phyloP scores from a whole-genome alignment of 1,140 invertebrate genomes.

The Diabrotica undecimpunctata region DNA sequence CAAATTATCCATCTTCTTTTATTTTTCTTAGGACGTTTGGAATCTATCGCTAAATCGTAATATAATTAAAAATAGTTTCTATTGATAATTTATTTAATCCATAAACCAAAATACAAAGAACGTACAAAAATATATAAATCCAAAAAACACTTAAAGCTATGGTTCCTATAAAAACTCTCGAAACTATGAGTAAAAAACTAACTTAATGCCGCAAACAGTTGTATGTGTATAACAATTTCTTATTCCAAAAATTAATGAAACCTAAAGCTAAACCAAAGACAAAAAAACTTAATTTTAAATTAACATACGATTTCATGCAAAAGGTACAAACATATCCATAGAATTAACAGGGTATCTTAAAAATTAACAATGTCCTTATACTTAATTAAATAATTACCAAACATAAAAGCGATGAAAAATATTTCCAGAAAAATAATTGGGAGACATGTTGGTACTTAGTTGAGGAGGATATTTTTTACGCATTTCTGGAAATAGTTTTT shows the following conservation, averaged over 20 bases:
- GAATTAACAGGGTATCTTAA: slow-evolving; percentile 10
- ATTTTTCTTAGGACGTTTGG: no score
- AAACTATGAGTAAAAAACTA: slow-evolving; percentile 15
- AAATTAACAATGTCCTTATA: slow-evolving; percentile 13
- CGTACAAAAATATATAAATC: slow-evolving; percentile 10
- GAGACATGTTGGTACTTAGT: slow-evolving; percentile 9
- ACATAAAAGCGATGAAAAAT: not conserved
- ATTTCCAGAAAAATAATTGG: slow-evolving; percentile 16
- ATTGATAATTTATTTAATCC: slow-evolving; percentile 3
- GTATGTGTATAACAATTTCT: slow-evolving; percentile 11
- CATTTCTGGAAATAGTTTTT: slow-evolving; percentile 13
- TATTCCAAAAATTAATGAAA: slow-evolving; percentile 1
- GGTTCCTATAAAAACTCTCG: not conserved
- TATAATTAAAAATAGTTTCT: not conserved
- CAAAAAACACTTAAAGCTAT: slow-evolving; percentile 16
- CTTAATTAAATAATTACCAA: slow-evolving; percentile 4
- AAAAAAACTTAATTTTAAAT: slow-evolving; percentile 17
- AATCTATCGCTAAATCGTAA: no score
- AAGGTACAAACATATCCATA: not conserved
- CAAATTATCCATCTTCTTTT: no score
- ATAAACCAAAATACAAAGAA: slow-evolving; percentile 12
- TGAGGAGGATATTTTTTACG: slow-evolving; percentile 17
- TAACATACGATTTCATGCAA: slow-evolving; percentile 16
- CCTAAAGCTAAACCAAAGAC: slow-evolving; percentile 12
- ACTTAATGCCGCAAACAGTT: slow-evolving; percentile 14